Evolutionary conservation across 1,140 invertebrate species (phyloP).

Genomic region (Drosophila obscura): DNA sequence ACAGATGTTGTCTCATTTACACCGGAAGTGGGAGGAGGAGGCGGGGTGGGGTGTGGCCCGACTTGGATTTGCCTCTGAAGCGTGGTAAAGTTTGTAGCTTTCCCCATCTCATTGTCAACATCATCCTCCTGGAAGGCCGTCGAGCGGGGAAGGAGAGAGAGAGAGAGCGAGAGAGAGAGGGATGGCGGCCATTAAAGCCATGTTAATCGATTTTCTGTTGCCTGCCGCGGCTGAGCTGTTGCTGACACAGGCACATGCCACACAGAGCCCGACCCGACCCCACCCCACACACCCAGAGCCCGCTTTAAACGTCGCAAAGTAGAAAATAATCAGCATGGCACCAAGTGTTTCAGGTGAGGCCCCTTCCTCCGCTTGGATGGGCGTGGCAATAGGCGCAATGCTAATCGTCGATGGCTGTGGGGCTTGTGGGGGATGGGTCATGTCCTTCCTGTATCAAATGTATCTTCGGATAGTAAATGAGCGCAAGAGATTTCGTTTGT

Average conservation of each 20-base stretch:
- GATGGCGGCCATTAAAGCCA: conserved; percentile 62
- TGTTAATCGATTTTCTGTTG: conserved; percentile 79
- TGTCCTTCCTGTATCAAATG: too few species aligned
- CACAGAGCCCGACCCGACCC: not conserved
- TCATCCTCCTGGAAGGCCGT: conserved; percentile 22
- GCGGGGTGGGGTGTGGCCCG: not conserved
- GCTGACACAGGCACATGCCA: conserved; percentile 47
- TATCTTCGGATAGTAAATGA: too few species aligned
- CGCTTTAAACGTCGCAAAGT: conserved; percentile 33
- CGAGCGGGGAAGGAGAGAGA: not conserved
- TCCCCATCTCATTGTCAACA: conserved; percentile 44
- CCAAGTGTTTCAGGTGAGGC: conserved; percentile 39
- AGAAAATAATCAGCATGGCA: conserved; percentile 63
- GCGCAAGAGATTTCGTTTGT: too few species aligned
- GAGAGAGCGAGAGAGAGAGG: not conserved
- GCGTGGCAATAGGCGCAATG: conserved; percentile 20
- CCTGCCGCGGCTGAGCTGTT: conserved; percentile 39
- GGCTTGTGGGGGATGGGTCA: not conserved
- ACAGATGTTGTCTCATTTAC: conserved; percentile 39
- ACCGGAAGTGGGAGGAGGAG: conserved; percentile 36
- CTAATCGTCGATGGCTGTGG: conserved; percentile 19
- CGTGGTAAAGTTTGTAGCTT: conserved; percentile 41
- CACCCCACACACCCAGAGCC: not conserved
- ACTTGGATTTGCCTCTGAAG: conserved; percentile 8
- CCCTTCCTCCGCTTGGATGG: not conserved